A percentile compares a stretch with the other conserved stretches of the same genome.
Conservation (phyloP, 2,888 invertebrate species). For the Ophraella communa region DNA sequence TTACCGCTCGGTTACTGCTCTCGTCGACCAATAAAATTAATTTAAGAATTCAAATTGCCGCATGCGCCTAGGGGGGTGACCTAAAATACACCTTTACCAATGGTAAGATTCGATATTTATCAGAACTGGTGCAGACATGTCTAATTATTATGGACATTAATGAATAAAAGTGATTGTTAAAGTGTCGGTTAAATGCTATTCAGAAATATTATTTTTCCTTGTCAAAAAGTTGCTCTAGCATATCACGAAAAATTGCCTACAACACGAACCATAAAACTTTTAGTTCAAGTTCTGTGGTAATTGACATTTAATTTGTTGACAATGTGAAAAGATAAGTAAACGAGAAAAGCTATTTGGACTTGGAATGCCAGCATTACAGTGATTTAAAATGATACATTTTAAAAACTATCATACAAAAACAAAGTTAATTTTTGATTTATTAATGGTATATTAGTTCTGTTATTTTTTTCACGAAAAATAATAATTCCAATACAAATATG, state of each 20-base stretch:
- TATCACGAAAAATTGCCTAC: not conserved
- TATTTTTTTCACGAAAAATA: not conserved
- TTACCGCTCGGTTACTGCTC: no score
- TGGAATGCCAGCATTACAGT: slow-evolving; percentile 20
- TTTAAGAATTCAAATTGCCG: no score
- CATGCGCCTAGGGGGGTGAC: no score
- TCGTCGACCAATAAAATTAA: no score
- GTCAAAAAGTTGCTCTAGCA: no score
- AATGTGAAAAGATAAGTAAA: not conserved
- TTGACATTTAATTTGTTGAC: not conserved
- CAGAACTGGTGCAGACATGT: no score
- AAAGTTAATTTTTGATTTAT: slow-evolving; percentile 13
- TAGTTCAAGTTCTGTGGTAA: not conserved
- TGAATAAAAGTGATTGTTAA: no score
- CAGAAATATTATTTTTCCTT: no score
- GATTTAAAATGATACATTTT: slow-evolving; percentile 15
- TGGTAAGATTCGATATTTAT: no score
- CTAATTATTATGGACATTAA: no score
- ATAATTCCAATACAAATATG: slow-evolving; percentile 49
- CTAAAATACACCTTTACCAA: no score
- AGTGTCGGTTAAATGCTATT: no score
- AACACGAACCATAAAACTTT: not conserved
- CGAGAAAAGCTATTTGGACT: not conserved
- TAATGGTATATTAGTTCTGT: slow-evolving; percentile 8
- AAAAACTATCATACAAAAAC: slow-evolving; percentile 13